Conservation (phyloP, 2,888 invertebrate genomes). For the Microplitis deprimator region DNA sequence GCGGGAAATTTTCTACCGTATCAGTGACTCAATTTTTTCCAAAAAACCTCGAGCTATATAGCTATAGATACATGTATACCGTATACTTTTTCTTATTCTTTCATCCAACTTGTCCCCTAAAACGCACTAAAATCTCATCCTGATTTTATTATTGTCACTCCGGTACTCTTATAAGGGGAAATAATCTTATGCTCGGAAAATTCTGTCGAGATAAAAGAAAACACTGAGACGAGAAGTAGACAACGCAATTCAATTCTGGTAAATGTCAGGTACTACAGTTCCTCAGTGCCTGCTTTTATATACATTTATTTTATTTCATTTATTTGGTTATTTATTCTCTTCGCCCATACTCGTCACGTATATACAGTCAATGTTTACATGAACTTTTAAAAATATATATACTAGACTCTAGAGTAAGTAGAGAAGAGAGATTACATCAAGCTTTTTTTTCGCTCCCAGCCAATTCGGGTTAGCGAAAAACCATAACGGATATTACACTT, state of each 20-base stretch:
- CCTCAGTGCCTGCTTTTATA: neutral
- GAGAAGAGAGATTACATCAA: neutral
- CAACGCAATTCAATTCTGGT: slow-evolving; percentile 43
- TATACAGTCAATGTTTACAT: slow-evolving; percentile 6
- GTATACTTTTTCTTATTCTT: slow-evolving; percentile 5
- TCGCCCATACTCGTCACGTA: neutral
- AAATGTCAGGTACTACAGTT: slow-evolving; percentile 33
- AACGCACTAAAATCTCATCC: slow-evolving; percentile 2
- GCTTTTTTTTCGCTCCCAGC: neutral
- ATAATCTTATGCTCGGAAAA: neutral
- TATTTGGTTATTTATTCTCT: neutral
- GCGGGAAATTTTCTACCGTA: slow-evolving; percentile 42
- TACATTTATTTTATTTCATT: slow-evolving; percentile 25
- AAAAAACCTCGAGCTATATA: neutral
- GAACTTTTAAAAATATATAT: neutral
- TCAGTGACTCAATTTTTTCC: slow-evolving; percentile 41
- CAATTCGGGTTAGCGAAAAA: neutral
- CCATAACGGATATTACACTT: neutral
- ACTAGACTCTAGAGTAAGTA: neutral
- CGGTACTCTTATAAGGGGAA: neutral
- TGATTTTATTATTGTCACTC: slow-evolving; percentile 24
- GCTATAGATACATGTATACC: slow-evolving; percentile 28
- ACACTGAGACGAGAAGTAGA: slow-evolving; percentile 25
- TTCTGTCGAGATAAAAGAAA: neutral
- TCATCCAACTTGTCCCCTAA: neutral